Percentiles rank a stretch among this genome's conserved stretches.
Conservation (phyloP, 2,113 vertebrate genomes). For the Pavo muticus region DNA sequence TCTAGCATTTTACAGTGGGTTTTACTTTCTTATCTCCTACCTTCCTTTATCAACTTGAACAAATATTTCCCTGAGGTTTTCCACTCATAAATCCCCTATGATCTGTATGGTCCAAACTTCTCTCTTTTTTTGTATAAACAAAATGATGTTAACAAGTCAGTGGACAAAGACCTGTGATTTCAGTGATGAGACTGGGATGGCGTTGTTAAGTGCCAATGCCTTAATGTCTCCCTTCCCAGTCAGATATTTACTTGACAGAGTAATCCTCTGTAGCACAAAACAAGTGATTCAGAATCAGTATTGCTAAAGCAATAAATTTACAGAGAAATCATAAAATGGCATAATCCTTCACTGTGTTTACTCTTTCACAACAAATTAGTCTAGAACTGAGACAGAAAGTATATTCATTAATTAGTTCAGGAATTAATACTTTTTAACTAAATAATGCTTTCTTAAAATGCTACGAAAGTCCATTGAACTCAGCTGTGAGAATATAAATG, state of each 20-base stretch:
- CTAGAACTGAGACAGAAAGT: neutral
- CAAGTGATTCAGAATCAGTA: neutral
- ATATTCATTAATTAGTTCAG: neutral
- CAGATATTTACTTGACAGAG: neutral
- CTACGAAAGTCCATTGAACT: neutral
- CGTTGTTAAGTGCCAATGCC: neutral
- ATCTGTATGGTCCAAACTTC: neutral
- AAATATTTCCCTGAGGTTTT: slow-evolving; percentile 7
- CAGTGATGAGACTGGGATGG: neutral
- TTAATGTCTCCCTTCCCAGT: slow-evolving; percentile 8
- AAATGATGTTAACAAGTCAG: slow-evolving; percentile 23
- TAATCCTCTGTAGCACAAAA: neutral
- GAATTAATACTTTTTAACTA: neutral
- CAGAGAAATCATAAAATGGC: neutral
- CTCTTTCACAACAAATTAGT: neutral
- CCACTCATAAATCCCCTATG: slow-evolving; percentile 23
- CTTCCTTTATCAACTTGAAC: neutral
- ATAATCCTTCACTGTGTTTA: neutral
- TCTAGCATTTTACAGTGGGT: neutral
- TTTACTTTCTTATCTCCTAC: neutral
- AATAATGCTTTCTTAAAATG: neutral
- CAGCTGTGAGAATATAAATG: neutral
- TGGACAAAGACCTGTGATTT: slow-evolving; percentile 24
- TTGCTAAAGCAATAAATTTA: neutral
- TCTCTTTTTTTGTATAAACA: slow-evolving; percentile 50